Base-by-base conservation (phyloP, 2,113 vertebrate genomes). In the Hippolais icterina region DNA sequence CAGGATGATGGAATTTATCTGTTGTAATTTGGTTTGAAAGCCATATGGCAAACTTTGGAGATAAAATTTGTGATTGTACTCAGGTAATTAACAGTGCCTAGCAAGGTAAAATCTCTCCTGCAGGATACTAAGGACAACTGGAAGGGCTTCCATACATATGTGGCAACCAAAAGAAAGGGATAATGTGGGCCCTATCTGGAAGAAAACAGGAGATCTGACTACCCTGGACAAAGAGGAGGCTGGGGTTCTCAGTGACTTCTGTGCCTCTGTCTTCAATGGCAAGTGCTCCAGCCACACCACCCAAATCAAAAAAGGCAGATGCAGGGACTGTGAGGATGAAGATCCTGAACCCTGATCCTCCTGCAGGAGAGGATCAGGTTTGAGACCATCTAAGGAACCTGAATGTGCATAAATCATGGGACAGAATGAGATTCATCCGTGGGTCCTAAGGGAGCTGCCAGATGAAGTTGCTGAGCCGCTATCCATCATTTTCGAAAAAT, bases 341-440 rank as follows among this genome's bases (percentile, higher is more conserved):
- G 28, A 46, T 9, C 56, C n/a, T 54, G 41, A 70, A 41, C 6
- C 15, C 10, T 1, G 37, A 39, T 39, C 37, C 37, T 39, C 37
- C n/a, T 16, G n/a, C 7, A 70, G 8, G 23, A 69, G 10, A 61
- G 8, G 29, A 70, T n/a, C 47, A 54, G 15, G 15, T 61, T n/a
- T 0, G 2, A 70, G 47, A 69, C 18, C 24, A 29, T 47, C n/a
- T 79, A 29, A 41, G 11, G n/a, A 79, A 70, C 29, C 13, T 31
- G 29, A 71, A 71, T 7, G 11, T 21, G 29, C 56, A 31, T 3
- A 41, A 63, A 20, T 41, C 16, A 41, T 17, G 16, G 29, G 49
- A 63, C 11, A 10, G 13, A n/a, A 9, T 1, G 16, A 70, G 4
- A 6, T 21, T 70, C 16, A 79, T 54, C 49, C 0, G 1, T 11